Conservation (phyloP, 2,797 vertebrate species). For the Amazona finschi region DNA sequence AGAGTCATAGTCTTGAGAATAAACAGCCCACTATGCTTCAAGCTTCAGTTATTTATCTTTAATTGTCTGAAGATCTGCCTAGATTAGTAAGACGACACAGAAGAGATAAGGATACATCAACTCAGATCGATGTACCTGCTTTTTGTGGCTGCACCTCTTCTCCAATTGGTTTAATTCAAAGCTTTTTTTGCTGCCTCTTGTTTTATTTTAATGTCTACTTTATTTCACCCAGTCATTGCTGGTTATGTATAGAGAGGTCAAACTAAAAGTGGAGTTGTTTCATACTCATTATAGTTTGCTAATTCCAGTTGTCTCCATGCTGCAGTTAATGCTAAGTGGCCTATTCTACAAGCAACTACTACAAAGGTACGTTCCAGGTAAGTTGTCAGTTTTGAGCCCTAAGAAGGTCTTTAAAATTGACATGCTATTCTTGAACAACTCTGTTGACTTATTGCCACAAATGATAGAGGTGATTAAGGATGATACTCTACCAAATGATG, state of each 20-base stretch:
- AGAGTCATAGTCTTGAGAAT: background rate
- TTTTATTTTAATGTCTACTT: background rate
- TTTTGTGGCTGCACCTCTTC: background rate
- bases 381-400: background rate
- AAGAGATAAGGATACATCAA: background rate
- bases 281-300: background rate
- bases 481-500: background rate
- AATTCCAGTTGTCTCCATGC: background rate
- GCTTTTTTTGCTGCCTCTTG: background rate
- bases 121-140: background rate
- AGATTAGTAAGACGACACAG: background rate
- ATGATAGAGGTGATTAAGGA: constrained; percentile 25
- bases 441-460: background rate
- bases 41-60: background rate
- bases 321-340: background rate
- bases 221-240: background rate
- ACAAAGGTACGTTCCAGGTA: background rate
- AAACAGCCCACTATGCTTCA: background rate
- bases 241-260: background rate
- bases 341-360: background rate
- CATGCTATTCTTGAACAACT: background rate
- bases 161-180: background rate
- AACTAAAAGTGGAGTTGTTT: background rate
- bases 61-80: background rate
- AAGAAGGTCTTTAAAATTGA: background rate